Conservation (phyloP, 2,797 vertebrate genomes). For the Hypotaenidia okinawae region DNA sequence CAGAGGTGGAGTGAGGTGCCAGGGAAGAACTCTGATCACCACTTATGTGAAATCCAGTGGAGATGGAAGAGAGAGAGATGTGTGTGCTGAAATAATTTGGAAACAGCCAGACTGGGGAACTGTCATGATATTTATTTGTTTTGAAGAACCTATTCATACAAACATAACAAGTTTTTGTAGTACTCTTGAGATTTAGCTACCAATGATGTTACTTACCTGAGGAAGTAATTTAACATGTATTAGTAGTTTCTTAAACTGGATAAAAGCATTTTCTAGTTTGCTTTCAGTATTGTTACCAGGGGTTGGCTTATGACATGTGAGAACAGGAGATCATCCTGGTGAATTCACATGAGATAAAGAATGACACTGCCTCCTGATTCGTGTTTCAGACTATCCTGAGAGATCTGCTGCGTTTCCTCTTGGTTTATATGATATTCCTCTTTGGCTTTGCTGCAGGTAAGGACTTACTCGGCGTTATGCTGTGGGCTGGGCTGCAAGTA, state of each 20-base stretch:
- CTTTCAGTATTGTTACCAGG: background rate
- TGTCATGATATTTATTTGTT: background rate
- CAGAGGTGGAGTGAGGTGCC: background rate
- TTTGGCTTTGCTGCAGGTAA: conserved; percentile 94
- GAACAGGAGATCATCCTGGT: background rate
- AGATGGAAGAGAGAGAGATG: background rate
- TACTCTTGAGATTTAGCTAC: background rate
- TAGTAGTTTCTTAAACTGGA: background rate
- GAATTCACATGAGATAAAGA: background rate
- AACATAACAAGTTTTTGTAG: background rate
- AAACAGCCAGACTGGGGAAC: background rate
- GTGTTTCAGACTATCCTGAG: conserved; percentile 88
- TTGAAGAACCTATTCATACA: background rate
- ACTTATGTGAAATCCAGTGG: background rate
- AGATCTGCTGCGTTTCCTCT: conserved; percentile 90
- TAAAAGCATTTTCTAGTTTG: background rate
- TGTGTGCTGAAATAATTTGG: background rate
- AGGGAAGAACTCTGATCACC: background rate
- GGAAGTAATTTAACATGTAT: background rate
- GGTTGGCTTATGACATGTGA: background rate
- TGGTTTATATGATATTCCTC: conserved; percentile 92
- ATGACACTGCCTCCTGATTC: background rate
- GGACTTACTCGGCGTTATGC: fast-evolving
- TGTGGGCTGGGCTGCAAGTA: background rate
- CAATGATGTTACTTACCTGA: background rate